Conservation (phyloP, 1,140 invertebrate species). For the Halotydeus destructor region DNA sequence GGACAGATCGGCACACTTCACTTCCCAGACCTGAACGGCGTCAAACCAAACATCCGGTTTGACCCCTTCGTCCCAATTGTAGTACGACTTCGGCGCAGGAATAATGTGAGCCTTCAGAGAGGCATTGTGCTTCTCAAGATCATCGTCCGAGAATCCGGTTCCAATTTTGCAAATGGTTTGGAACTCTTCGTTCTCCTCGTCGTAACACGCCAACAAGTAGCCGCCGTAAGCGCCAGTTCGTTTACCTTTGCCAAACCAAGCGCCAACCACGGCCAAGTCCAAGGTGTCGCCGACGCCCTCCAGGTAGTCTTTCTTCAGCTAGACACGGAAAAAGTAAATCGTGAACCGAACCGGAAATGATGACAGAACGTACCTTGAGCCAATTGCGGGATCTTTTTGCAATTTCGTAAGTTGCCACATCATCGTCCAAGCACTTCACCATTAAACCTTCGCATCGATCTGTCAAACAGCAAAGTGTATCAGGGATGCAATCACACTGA, state of each 20-base stretch:
- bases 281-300: slow-evolving; percentile 37
- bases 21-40: slow-evolving; percentile 76
- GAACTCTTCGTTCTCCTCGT: slow-evolving; percentile 75
- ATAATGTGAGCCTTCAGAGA: slow-evolving; percentile 57
- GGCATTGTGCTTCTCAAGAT: slow-evolving; percentile 47
- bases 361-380: slow-evolving; percentile 42
- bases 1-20: slow-evolving; percentile 94
- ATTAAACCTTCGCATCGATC: slow-evolving; percentile 95
- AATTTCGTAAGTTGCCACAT: slow-evolving; percentile 84
- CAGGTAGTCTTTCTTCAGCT: slow-evolving; percentile 39
- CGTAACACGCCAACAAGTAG: slow-evolving; percentile 90
- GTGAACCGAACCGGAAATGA: slow-evolving; percentile 20
- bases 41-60: slow-evolving; percentile 92
- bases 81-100: slow-evolving; percentile 56
- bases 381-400: slow-evolving; percentile 90
- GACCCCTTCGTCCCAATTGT: slow-evolving; percentile 47
- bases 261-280: slow-evolving; percentile 75
- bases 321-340: background rate
- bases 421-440: slow-evolving; percentile 83
- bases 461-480: slow-evolving; percentile 21
- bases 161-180: slow-evolving; percentile 87
- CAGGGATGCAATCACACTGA: background rate
- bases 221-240: slow-evolving; percentile 83
- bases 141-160: slow-evolving; percentile 89
- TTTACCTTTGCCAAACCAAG: slow-evolving; percentile 80